Conservation (phyloP, 2,113 vertebrate species). For the Aldabrachelys gigantea region DNA sequence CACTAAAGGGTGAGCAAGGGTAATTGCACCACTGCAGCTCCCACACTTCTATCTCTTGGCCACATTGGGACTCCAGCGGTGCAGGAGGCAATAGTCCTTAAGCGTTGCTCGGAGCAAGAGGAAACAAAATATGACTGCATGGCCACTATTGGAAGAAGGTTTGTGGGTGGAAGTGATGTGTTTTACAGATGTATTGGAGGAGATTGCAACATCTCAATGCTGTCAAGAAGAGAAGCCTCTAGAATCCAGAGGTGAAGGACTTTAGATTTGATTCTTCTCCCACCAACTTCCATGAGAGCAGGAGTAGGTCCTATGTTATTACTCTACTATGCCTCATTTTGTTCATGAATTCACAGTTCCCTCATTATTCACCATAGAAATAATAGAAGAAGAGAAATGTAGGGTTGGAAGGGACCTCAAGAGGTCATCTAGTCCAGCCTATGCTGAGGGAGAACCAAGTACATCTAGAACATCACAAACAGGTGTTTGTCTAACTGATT, state of each 20-base stretch:
- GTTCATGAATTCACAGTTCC: slow-evolving; percentile 59
- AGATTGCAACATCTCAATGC: no score
- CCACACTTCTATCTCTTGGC: not conserved
- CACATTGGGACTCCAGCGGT: not conserved
- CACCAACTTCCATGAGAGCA: not conserved
- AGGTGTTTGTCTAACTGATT: not conserved
- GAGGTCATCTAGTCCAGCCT: no score
- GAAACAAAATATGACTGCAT: not conserved
- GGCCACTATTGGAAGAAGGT: not conserved
- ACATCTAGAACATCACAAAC: not conserved
- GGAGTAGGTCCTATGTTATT: not conserved
- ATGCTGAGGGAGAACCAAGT: no score
- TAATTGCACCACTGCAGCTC: not conserved
- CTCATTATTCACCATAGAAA: slow-evolving; percentile 48
- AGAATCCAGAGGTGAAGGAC: not conserved
- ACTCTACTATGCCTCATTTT: not conserved
- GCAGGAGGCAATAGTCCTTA: not conserved
- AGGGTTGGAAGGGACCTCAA: no score
- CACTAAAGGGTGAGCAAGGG: not conserved
- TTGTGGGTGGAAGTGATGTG: not conserved
- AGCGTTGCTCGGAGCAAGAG: not conserved
- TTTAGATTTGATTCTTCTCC: not conserved
- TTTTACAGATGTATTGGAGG: no score
- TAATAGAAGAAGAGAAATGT: no score
- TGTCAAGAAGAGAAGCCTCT: not conserved